Percentiles rank a stretch among this genome's conserved stretches.
Conservation (phyloP, 2,113 vertebrate genomes). For the Phyllostomus discolor region DNA sequence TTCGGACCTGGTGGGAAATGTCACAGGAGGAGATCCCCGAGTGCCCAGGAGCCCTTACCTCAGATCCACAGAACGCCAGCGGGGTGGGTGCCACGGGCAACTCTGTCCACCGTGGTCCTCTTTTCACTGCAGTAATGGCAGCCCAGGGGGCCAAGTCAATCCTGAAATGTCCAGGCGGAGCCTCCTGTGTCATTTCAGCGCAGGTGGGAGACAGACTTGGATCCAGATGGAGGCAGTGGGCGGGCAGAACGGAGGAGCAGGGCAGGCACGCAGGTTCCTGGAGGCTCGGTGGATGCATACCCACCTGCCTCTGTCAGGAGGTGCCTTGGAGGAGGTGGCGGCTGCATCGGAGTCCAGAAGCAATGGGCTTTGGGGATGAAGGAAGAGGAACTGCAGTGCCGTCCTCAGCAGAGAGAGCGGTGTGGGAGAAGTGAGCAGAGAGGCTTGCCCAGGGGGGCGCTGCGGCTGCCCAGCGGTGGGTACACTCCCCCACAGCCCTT, state of each 20-base stretch:
- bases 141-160: fast-evolving
- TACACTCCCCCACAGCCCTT: background rate
- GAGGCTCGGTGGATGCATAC: fast-evolving
- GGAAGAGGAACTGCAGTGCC: background rate
- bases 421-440: background rate
- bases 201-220: too few relatives aligned
- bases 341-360: background rate
- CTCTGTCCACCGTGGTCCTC: fast-evolving
- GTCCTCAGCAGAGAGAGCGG: background rate
- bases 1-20: background rate
- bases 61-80: too few relatives aligned
- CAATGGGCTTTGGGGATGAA: background rate
- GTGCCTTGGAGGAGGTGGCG: background rate
- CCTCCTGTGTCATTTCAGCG: background rate
- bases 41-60: background rate
- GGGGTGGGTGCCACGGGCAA: fast-evolving
- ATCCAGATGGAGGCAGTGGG: background rate
- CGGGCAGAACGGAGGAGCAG: fast-evolving
- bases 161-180: fast-evolving
- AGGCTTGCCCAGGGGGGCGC: background rate
- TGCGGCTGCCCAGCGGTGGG: fast-evolving
- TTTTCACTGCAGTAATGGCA: background rate
- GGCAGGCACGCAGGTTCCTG: background rate
- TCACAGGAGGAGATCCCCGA: background rate
- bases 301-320: background rate